Evolutionary conservation across 2,113 vertebrate genomes (phyloP).

Genomic region (Lycaon pictus): DNA sequence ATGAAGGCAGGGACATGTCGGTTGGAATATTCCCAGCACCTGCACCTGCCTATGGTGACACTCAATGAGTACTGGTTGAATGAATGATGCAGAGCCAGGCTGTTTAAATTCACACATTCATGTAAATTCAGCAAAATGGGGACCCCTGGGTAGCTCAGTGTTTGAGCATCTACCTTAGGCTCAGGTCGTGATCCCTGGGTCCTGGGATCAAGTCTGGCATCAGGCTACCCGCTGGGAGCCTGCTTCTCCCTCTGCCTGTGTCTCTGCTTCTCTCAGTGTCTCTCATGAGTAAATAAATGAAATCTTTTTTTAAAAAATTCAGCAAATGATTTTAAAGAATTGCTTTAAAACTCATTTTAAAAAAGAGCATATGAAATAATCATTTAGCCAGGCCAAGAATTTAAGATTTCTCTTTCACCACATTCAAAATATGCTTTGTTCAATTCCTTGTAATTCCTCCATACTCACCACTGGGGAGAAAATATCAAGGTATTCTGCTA

Average conservation of each 20-base stretch:
- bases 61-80: background rate
- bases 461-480: background rate
- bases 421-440: background rate
- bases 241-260: too few relatives aligned
- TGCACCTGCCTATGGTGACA: background rate
- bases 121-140: background rate
- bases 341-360: slow-evolving; percentile 2
- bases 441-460: background rate
- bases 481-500: slow-evolving; percentile 41
- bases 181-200: too few relatives aligned
- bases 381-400: background rate
- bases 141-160: too few relatives aligned
- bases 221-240: too few relatives aligned
- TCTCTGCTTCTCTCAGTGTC: too few relatives aligned
- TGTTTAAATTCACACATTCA: background rate
- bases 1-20: background rate
- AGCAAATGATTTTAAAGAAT: background rate
- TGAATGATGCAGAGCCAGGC: background rate
- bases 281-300: too few relatives aligned
- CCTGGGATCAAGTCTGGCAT: too few relatives aligned
- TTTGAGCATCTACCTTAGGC: too few relatives aligned
- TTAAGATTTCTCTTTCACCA: background rate
- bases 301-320: too few relatives aligned
- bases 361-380: slow-evolving; percentile 38
- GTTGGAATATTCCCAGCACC: background rate